Evolutionary conservation across 2,888 invertebrate species (phyloP).

Genomic region (Campaea margaritaria): DNA sequence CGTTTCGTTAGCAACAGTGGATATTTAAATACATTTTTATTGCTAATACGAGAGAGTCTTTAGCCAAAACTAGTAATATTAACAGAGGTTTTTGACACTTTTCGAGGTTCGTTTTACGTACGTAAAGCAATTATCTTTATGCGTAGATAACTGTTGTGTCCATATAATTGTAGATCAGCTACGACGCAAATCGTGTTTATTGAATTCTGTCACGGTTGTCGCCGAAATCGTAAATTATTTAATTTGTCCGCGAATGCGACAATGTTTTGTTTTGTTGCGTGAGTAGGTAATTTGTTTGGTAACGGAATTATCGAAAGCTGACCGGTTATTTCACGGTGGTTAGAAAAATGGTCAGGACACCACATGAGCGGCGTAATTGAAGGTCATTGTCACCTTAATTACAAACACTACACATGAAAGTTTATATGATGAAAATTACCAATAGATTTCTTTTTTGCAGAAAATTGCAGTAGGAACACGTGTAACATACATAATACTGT

Average conservation of each 20-base stretch:
- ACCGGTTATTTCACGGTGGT: constrained; percentile 47
- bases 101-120: constrained; percentile 25
- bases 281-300: constrained; percentile 35
- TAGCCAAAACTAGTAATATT: constrained; percentile 9
- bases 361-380: constrained; percentile 37
- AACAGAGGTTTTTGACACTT: constrained; percentile 34
- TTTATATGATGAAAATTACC: constrained; percentile 22
- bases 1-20: constrained; percentile 21
- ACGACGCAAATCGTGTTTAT: constrained; percentile 43
- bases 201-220: constrained; percentile 47
- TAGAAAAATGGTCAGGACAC: constrained; percentile 34
- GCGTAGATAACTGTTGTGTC: constrained; percentile 42
- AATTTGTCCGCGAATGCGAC: constrained; percentile 45
- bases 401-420: constrained; percentile 26
- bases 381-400: constrained; percentile 43
- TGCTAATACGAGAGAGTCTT: constrained; percentile 20
- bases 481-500: background rate
- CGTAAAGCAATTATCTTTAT: constrained; percentile 42
- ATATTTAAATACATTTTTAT: constrained; percentile 21
- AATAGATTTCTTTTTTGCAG: constrained; percentile 20
- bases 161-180: constrained; percentile 43
- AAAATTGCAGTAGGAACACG: constrained; percentile 13
- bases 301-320: constrained; percentile 46
- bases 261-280: constrained; percentile 42
- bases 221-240: constrained; percentile 45